Conservation (phyloP, 2,888 invertebrate genomes). For the Ashinkailepas kermadecensis region DNA sequence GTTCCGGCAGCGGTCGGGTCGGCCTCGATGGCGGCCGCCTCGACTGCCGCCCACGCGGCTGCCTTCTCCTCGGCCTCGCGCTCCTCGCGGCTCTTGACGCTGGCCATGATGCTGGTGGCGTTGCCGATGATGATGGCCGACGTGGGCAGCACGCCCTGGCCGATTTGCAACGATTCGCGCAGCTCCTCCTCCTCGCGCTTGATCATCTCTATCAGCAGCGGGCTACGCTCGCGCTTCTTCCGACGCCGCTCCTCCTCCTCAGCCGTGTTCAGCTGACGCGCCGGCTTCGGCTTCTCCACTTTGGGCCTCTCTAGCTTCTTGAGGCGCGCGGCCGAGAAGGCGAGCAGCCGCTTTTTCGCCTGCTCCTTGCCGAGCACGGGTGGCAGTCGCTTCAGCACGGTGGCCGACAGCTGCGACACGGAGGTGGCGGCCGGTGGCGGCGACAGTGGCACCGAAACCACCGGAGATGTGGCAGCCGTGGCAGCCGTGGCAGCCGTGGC, state of each 20-base stretch:
- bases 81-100: background rate
- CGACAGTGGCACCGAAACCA: background rate
- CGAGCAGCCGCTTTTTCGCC: slow-evolving; percentile 44
- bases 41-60: background rate
- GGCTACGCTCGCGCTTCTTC: slow-evolving; percentile 17
- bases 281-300: background rate
- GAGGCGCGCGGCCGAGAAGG: slow-evolving; percentile 37
- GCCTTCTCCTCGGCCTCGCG: background rate
- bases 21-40: background rate
- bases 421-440: background rate
- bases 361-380: slow-evolving; percentile 41
- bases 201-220: slow-evolving; percentile 16
- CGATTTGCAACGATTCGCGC: background rate
- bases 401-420: slow-evolving; percentile 9
- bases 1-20: background rate
- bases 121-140: background rate
- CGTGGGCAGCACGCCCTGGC: background rate
- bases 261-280: background rate
- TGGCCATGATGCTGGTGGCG: background rate
- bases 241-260: slow-evolving; percentile 2
- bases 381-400: slow-evolving; percentile 20
- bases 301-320: background rate
- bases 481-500: background rate
- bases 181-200: slow-evolving; percentile 18
- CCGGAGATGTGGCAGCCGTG: background rate